Evolutionary conservation across 2,797 vertebrate species (phyloP), one percentile per base, ranked within the genome.

Genomic region (Eulemur coronatus): DNA sequence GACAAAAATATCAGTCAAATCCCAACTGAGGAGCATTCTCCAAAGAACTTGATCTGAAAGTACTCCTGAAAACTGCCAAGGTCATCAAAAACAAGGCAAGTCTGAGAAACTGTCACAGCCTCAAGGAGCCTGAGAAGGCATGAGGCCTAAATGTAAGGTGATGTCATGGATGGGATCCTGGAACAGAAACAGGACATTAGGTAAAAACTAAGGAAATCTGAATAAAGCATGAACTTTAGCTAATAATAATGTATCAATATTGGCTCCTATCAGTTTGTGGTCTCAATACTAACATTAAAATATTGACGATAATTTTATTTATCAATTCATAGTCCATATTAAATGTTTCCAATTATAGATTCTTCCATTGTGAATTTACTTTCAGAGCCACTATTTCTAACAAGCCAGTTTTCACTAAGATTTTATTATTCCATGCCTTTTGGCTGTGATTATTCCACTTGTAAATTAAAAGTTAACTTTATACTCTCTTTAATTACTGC

Each of bases 121-220:
- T 89, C 67, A 63, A 92, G 38, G 26, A 73, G 26, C 8, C 35
- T 89, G 59, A n/a, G 41, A 9, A 75, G 50, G 28, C 50, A 72
- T 17, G 55, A 65, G 3, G 20, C 72, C n/a, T 92, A 84, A 35
- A 79, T 69, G 24, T 41, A 69, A 61, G 13, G 2, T 22, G 46
- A 46, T 61, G 59, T 55, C 80, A 59, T 55, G 17, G 59, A 61
- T 41, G 73, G 63, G 57, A 52, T 84, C 41, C 35, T 75, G 20
- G 20, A 88, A 75, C 50, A 84, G 46, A 91, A 80, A 93, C 67
- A 82, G 24, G 57, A 94, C 55, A 41, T 84, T 28, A 84, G 55
- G 41, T 38, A 69, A 96, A 95, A 95, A 79, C 65, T 57, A 63
- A 72, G 67, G n/a, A 94, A 84, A 84, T 48, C 1, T 57, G 55